These are phyloP conservation scores for Gallinago paraguaiae DNA, from an alignment of 2,113 vertebrate genomes.

Conservation along the genomic window DNA sequence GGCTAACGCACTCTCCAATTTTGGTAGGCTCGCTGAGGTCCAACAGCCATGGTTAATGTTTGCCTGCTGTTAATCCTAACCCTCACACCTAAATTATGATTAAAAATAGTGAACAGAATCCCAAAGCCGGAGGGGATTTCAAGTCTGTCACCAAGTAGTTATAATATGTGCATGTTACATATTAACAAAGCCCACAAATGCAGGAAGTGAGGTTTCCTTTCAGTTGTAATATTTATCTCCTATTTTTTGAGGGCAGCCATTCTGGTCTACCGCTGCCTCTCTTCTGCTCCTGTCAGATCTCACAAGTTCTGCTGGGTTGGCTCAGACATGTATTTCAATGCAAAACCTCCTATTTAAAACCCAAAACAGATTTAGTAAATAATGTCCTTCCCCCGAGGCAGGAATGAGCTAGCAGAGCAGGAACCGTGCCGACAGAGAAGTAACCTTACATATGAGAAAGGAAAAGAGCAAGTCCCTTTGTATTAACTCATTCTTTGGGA, in stretches of 20 bases:
- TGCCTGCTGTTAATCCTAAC: slow-evolving; percentile 61
- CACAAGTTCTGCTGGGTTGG: neutral
- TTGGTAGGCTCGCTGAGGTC: neutral
- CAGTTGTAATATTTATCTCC: slow-evolving; percentile 33
- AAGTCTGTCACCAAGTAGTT: slow-evolving; percentile 50
- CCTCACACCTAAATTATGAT: slow-evolving; percentile 56
- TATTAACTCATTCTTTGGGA: neutral
- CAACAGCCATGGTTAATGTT: slow-evolving; percentile 24
- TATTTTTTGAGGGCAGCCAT: slow-evolving; percentile 5
- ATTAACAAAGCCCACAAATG: slow-evolving; percentile 36
- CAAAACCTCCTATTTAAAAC: slow-evolving; percentile 42
- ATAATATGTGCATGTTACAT: neutral
- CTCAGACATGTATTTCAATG: neutral
- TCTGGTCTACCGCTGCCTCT: slow-evolving; percentile 30
- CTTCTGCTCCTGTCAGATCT: slow-evolving; percentile 1
- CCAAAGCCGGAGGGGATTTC: neutral
- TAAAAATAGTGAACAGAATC: slow-evolving; percentile 47
- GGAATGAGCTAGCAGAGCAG: neutral
- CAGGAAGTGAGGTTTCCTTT: slow-evolving; percentile 46
- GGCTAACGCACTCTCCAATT: neutral
- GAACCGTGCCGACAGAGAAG: fast-evolving
- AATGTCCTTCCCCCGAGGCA: slow-evolving; percentile 1
- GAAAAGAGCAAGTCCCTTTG: neutral
- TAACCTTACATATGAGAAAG: neutral
- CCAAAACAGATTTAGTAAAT: slow-evolving; percentile 39